Conservation (phyloP, 2,888 invertebrate species). For the Pogonocherus hispidulus region DNA sequence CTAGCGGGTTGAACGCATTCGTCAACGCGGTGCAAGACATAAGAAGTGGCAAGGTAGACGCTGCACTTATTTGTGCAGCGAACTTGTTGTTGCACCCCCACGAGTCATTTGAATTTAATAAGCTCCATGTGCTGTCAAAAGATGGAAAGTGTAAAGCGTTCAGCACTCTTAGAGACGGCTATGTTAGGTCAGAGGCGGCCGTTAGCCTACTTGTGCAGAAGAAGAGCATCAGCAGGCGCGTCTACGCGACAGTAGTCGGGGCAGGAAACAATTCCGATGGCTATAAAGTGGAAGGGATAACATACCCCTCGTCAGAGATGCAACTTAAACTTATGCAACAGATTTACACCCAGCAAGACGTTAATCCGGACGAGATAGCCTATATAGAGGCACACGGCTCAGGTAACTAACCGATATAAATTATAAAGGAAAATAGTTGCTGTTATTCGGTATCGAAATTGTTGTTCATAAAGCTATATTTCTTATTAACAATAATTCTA, state of each 20-base stretch:
- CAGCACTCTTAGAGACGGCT: no score
- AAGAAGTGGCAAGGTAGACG: slow-evolving; percentile 41
- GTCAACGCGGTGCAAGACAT: slow-evolving; percentile 49
- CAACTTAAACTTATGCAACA: slow-evolving; percentile 75
- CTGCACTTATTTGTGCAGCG: slow-evolving; percentile 48
- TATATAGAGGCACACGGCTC: slow-evolving; percentile 92
- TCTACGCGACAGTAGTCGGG: slow-evolving; percentile 69
- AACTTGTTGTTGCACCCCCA: slow-evolving; percentile 49
- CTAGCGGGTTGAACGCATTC: slow-evolving; percentile 51
- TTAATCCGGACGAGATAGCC: slow-evolving; percentile 78
- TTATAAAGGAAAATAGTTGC: no score
- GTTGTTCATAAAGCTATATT: no score
- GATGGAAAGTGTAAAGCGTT: slow-evolving; percentile 77
- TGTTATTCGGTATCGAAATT: no score
- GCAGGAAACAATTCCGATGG: no score
- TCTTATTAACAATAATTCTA: no score
- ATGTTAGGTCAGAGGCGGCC: slow-evolving; percentile 84
- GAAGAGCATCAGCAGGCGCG: slow-evolving; percentile 65
- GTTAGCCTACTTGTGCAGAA: slow-evolving; percentile 81
- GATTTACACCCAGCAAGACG: slow-evolving; percentile 77
- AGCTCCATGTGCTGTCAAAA: slow-evolving; percentile 42
- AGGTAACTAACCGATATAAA: no score
- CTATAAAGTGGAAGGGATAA: slow-evolving; percentile 63
- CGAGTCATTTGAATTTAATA: slow-evolving; percentile 48
- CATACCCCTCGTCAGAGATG: slow-evolving; percentile 67